Evolutionary conservation across 2,113 vertebrate genomes (phyloP), one percentile per base, ranked within the genome.

Genomic region (Oceanites oceanicus): DNA sequence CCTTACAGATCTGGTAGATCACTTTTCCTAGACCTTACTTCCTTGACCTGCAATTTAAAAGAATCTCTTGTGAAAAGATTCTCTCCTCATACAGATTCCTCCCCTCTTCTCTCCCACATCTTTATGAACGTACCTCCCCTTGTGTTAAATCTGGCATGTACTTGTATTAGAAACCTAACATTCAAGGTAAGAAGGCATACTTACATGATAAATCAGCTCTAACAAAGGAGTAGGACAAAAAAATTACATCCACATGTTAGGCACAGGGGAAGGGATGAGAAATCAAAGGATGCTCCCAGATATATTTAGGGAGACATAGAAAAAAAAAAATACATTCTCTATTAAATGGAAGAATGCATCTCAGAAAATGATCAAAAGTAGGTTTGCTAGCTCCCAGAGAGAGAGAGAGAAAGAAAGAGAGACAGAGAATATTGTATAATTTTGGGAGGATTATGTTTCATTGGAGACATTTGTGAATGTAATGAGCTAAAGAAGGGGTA

Each of bases 401-500:
- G 16, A 59, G 40, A 83, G 42, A 36, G 9, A 75, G 59, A 61
- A 56, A 75, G 59, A 66, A 53, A 81, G 79, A 76, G 18, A 68
- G 45, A 84, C 38, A 42, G 9, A 68, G 55, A 66, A 58, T 66
- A 88, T 29, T 62, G 56, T 63, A 78, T 73, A 32, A 80, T 82
- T 82, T 90, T 7, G 71, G 82, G 86, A 96, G 75, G 72, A 90
- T 92, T 88, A 66, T 38, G 34, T 91, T 90, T 93, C 75, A 91
- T 80, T 87, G 65, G 88, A 94, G 88, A 78, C 66, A 86, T 66
- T 74, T 8, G 16, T 65, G 17, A 94, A 71, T 30, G 50, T 42
- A 96, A 92, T 68, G 73, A 92, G 76, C 55, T 87, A 90, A 91
- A 95, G 62, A 88, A 92, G 32, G 66, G 61, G 52, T 81, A 93